These are phyloP conservation scores for Dryadula phaetusa DNA, from an alignment of 2,888 invertebrate genomes.

Conservation along the genomic window DNA sequence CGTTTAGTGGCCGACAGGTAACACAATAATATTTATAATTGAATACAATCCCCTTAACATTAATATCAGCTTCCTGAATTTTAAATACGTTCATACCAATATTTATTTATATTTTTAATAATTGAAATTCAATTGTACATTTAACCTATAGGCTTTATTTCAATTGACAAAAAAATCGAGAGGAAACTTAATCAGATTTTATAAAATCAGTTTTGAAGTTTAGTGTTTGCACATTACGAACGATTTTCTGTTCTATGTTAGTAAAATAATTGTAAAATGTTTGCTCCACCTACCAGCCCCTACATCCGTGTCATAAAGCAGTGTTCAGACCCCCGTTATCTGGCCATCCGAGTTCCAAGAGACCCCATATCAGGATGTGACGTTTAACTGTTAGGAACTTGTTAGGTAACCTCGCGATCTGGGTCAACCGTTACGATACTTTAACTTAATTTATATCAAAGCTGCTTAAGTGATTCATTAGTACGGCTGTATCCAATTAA, in stretches of 20 bases:
- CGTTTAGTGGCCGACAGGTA: not conserved
- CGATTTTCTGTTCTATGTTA: not conserved
- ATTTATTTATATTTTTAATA: not conserved
- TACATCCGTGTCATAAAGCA: constrained; percentile 55
- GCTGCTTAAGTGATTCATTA: constrained; percentile 45
- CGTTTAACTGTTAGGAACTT: constrained; percentile 67
- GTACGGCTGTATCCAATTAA: not conserved
- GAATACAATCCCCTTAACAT: not conserved
- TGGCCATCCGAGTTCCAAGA: constrained; percentile 73
- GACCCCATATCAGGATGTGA: constrained; percentile 70
- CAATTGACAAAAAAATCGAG: not conserved
- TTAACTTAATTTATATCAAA: constrained; percentile 55
- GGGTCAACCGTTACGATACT: constrained; percentile 75
- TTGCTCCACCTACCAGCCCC: constrained; percentile 32
- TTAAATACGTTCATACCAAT: too few relatives aligned
- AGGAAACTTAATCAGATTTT: too few relatives aligned
- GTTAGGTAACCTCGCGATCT: constrained; percentile 63
- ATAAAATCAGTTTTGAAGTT: not conserved
- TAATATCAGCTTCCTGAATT: not conserved
- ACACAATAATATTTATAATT: not conserved
- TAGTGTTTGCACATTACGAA: not conserved
- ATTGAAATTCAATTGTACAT: not conserved
- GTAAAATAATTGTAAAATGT: not conserved
- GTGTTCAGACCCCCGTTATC: constrained; percentile 70
- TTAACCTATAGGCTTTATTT: not conserved